Percentiles rank a stretch among this genome's conserved stretches.
These are phyloP conservation scores for Sisyra nigra DNA, from an alignment of 2,888 invertebrate genomes.

Conservation along the genomic window DNA sequence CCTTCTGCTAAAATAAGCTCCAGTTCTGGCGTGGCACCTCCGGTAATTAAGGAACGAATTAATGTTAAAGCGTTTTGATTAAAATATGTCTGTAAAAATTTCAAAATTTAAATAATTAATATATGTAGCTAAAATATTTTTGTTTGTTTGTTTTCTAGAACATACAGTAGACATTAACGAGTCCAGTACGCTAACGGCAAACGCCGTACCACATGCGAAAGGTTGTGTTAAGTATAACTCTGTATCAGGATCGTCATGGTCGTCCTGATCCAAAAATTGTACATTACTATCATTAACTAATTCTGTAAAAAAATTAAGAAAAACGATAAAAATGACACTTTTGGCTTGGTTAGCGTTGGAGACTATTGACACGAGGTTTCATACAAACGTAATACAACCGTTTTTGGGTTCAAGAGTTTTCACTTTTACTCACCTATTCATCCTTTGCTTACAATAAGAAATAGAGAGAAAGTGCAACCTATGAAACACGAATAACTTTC, in stretches of 20 bases:
- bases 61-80: constrained; percentile 99
- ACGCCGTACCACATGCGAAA: constrained; percentile 99
- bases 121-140: background rate
- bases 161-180: constrained; percentile 99
- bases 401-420: too few relatives aligned
- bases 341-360: too few relatives aligned
- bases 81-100: constrained; percentile 78
- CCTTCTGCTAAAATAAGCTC: constrained; percentile 98
- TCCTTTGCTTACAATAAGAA: too few relatives aligned
- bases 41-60: constrained; percentile 97
- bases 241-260: constrained; percentile 99
- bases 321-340: too few relatives aligned
- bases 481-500: too few relatives aligned
- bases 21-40: constrained; percentile 98
- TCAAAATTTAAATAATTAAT: constrained; percentile 3
- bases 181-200: constrained; percentile 98
- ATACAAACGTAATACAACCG: too few relatives aligned
- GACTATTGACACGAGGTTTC: too few relatives aligned
- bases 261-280: constrained; percentile 91
- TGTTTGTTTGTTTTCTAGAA: constrained; percentile 13
- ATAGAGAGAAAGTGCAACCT: too few relatives aligned
- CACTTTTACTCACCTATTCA: too few relatives aligned
- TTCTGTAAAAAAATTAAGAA: constrained; percentile 47
- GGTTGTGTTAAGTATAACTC: constrained; percentile 99
- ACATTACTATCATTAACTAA: constrained; percentile 99